phyloP scores from a whole-genome alignment of 2,888 invertebrate species.

The Ochlodes sylvanus region DNA sequence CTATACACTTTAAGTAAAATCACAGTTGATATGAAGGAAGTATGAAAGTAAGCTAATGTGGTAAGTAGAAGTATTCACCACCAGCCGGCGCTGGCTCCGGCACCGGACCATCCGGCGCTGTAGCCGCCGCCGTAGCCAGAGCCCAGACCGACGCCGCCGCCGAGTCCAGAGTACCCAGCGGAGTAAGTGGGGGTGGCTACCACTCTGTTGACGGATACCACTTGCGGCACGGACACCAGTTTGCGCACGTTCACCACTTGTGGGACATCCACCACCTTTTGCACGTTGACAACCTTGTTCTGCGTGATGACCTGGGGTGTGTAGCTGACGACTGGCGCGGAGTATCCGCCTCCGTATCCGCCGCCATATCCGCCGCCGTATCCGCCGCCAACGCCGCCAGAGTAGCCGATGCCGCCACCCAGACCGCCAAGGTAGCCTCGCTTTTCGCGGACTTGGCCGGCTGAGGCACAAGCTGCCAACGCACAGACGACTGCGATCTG shows the following conservation, averaged over 20 bases:
- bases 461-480: slow-evolving; percentile 39
- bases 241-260: slow-evolving; percentile 59
- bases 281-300: slow-evolving; percentile 59
- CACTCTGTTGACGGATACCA: slow-evolving; percentile 63
- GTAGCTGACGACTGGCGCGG: slow-evolving; percentile 42
- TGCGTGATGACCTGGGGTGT: slow-evolving; percentile 52
- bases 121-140: slow-evolving; percentile 39
- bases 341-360: slow-evolving; percentile 34
- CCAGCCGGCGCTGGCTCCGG: slow-evolving; percentile 44
- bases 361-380: slow-evolving; percentile 8
- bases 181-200: slow-evolving; percentile 54
- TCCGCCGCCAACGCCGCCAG: slow-evolving; percentile 18
- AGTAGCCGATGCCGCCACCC: slow-evolving; percentile 32
- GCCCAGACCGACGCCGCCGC: slow-evolving; percentile 32
- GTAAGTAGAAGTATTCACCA: slow-evolving; percentile 31
- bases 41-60: not conserved
- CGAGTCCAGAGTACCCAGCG: slow-evolving; percentile 37
- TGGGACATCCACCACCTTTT: slow-evolving; percentile 55
- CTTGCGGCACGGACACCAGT: slow-evolving; percentile 60
- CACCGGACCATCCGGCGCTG: slow-evolving; percentile 27
- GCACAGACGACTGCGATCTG: slow-evolving; percentile 41
- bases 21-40: slow-evolving; percentile 3
- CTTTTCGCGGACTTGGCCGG: slow-evolving; percentile 42
- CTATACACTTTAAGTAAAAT: slow-evolving; percentile 18
- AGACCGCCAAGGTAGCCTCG: slow-evolving; percentile 42